Conservation (phyloP, 2,888 invertebrate species). For the Sinodicranocentrus sp. region DNA sequence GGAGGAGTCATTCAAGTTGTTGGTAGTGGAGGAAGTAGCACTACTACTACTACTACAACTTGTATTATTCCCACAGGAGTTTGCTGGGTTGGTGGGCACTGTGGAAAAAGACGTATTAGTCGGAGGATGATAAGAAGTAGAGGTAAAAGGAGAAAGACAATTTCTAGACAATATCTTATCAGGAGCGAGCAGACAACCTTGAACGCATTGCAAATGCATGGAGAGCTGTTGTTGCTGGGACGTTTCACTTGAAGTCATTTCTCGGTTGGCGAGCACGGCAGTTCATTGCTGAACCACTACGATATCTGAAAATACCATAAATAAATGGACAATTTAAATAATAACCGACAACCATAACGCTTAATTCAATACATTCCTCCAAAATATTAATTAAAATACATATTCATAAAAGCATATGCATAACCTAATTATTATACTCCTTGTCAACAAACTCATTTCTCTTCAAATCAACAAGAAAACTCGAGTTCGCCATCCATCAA, state of each 20-base stretch:
- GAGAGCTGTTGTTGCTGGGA: conserved; percentile 69
- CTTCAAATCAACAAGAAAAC: too few relatives aligned
- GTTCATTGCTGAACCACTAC: conserved; percentile 76
- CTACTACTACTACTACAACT: neutral
- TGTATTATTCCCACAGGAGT: neutral
- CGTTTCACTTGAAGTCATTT: conserved; percentile 77
- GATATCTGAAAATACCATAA: conserved; percentile 55
- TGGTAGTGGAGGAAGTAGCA: neutral
- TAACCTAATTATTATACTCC: neutral
- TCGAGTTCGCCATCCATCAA: too few relatives aligned
- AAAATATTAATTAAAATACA: conserved; percentile 3
- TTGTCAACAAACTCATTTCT: neutral
- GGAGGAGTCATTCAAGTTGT: too few relatives aligned
- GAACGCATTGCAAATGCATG: conserved; percentile 75
- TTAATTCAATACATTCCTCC: too few relatives aligned
- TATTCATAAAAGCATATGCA: neutral
- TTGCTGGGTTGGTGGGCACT: conserved; percentile 36
- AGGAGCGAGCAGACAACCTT: conserved; percentile 72
- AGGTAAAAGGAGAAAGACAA: conserved; percentile 39
- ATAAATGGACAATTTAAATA: too few relatives aligned
- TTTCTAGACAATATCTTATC: conserved; percentile 61
- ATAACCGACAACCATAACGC: too few relatives aligned
- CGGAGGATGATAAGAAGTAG: neutral
- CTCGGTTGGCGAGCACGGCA: conserved; percentile 69
- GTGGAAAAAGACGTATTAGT: conserved; percentile 26